Conservation (phyloP, 2,113 vertebrate genomes). For the Parotia lawesii region DNA sequence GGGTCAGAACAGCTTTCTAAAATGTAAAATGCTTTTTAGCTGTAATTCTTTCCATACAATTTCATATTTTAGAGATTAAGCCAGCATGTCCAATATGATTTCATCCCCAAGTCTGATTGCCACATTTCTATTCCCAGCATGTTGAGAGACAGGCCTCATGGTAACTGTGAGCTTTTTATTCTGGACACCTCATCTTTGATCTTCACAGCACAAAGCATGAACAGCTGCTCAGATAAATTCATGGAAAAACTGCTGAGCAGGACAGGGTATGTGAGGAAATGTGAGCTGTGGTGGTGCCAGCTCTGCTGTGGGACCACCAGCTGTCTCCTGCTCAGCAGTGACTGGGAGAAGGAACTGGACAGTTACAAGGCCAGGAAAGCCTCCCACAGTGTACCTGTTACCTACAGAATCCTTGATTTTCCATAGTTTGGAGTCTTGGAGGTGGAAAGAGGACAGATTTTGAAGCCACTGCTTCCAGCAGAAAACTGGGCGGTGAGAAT, state of each 20-base stretch:
- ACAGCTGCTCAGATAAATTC: neutral
- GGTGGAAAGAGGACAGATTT: neutral
- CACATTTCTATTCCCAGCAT: constrained; percentile 45
- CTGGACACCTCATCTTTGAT: constrained; percentile 11
- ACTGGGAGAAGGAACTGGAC: neutral
- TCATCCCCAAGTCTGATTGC: constrained; percentile 47
- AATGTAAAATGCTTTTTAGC: constrained; percentile 50
- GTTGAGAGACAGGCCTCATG: neutral
- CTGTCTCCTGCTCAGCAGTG: neutral
- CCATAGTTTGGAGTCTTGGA: neutral
- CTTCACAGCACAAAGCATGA: neutral
- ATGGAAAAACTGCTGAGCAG: constrained; percentile 6
- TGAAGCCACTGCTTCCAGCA: neutral
- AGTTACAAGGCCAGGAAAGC: neutral
- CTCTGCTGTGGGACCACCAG: neutral
- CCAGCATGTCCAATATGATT: constrained; percentile 59
- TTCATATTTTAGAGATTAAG: constrained; percentile 50
- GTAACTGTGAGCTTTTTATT: constrained; percentile 31
- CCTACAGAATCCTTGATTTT: neutral
- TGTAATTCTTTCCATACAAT: constrained; percentile 58
- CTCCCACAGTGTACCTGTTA: too few species aligned
- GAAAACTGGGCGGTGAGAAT: neutral
- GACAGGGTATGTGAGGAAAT: neutral
- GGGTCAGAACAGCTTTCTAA: constrained; percentile 34
- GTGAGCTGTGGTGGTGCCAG: neutral